Evolutionary conservation across 2,888 invertebrate species (phyloP), one percentile per base, ranked within the genome.

Genomic region (Boloria euphrosyne): DNA sequence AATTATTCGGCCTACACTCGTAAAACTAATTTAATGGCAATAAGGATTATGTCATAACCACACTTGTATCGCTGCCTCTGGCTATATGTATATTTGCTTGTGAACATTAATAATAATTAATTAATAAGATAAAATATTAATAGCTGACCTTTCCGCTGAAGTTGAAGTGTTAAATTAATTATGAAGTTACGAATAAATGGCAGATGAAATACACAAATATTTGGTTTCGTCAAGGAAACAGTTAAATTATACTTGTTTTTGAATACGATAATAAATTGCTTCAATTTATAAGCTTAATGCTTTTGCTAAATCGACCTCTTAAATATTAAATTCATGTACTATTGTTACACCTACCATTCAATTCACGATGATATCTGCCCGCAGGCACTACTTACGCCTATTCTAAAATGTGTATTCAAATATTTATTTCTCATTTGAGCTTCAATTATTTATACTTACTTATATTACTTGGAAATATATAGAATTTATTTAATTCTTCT

Each of bases 51-150:
- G 59, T 49, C 49, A 59, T 50, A 49, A 38, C 17, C 59, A 59
- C 49, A 59, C 59, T 59, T 59, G 49, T 59, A 49, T 59, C 47
- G 47, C 16, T 50, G 59, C 49, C 49, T 47, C 27, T 58, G 44
- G 51, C 44, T 51, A 31, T 57, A 57, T 51, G 44, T 57, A 58
- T 14, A 31, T 38, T 52, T 14, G 38, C 44, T 51, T n/a, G 10
- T 27, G 13, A 47, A 43, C 38, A 47, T 58, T 53, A 58, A 17
- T 51, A 58, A 58, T 31, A 64, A 58, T 38, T 55, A 55, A 55
- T 51, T 44, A 59, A 65, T 59, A 31, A 59, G 58, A 65, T 59
- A 59, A 61, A 62, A 61, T 55, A 61, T 62, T 51, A 57, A 53
- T 53, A 59, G 14, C 49, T 47, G 65, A 66, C 60, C 59, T 63